These are phyloP conservation scores for Schizopygopsis malacanthus DNA, from an alignment of 2,797 vertebrate species.

Conservation along the genomic window DNA sequence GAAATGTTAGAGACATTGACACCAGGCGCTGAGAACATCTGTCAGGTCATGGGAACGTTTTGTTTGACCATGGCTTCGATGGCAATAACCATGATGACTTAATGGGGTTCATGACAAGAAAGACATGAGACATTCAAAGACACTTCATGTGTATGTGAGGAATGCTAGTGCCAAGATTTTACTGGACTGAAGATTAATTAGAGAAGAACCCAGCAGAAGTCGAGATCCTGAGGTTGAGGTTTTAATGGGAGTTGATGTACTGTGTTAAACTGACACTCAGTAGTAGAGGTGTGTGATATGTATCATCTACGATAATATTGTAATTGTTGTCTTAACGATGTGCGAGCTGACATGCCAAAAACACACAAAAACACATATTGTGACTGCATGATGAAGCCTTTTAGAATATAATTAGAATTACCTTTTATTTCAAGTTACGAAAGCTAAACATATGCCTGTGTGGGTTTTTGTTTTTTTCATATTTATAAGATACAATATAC, in stretches of 20 bases:
- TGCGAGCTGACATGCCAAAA: background rate
- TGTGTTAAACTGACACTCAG: background rate
- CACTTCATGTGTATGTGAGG: background rate
- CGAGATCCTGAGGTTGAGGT: background rate
- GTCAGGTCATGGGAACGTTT: slow-evolving; percentile 15
- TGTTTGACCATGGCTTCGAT: slow-evolving; percentile 5
- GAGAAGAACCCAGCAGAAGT: background rate
- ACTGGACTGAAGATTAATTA: background rate
- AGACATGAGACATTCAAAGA: background rate
- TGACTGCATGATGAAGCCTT: too few relatives aligned
- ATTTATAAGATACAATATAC: too few relatives aligned
- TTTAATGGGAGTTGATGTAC: background rate
- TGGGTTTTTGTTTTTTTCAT: too few relatives aligned
- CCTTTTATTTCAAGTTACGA: background rate
- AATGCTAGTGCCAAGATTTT: background rate
- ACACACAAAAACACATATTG: too few relatives aligned
- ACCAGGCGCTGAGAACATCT: background rate
- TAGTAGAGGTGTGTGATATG: background rate
- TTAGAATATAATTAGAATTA: too few relatives aligned
- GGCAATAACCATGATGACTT: slow-evolving; percentile 1
- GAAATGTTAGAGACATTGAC: slow-evolving; percentile 17
- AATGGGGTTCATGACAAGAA: slow-evolving; percentile 7
- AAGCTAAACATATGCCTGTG: background rate
- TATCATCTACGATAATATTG: background rate
- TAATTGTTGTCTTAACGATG: background rate